Evolutionary conservation across 1,140 invertebrate species (phyloP).

Genomic region (Drosophila lacteicornis): DNA sequence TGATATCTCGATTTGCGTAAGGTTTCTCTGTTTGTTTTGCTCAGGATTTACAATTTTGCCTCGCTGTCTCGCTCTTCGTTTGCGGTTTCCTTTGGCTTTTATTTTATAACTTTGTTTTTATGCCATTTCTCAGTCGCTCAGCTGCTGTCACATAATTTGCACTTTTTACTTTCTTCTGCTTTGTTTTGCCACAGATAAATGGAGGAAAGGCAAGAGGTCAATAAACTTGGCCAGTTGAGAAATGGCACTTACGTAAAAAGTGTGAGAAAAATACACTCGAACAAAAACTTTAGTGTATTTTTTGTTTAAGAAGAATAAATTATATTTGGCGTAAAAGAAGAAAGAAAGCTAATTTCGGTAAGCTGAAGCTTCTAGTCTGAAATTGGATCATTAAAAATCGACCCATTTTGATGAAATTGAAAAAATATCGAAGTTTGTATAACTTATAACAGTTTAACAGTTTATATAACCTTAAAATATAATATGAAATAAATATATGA

Average conservation of each 20-base stretch:
- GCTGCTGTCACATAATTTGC: constrained; percentile 67
- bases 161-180: constrained; percentile 42
- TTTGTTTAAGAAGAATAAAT: too few species aligned
- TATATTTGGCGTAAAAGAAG: too few species aligned
- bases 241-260: constrained; percentile 25
- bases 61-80: constrained; percentile 22
- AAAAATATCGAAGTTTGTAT: too few species aligned
- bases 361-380: too few species aligned
- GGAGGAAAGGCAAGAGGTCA: constrained; percentile 38
- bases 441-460: too few species aligned
- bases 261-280: background rate
- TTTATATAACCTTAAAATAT: background rate
- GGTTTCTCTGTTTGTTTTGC: constrained; percentile 42
- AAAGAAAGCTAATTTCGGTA: too few species aligned
- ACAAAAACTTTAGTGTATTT: background rate
- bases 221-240: constrained; percentile 46
- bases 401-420: too few species aligned
- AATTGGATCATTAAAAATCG: too few species aligned
- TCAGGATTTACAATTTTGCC: constrained; percentile 63
- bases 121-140: constrained; percentile 60
- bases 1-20: constrained; percentile 61
- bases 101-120: constrained; percentile 78
- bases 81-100: constrained; percentile 32
- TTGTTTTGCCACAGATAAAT: constrained; percentile 16
- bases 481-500: background rate